Conservation (phyloP, 2,797 vertebrate species). For the Protonibea diacanthus region DNA sequence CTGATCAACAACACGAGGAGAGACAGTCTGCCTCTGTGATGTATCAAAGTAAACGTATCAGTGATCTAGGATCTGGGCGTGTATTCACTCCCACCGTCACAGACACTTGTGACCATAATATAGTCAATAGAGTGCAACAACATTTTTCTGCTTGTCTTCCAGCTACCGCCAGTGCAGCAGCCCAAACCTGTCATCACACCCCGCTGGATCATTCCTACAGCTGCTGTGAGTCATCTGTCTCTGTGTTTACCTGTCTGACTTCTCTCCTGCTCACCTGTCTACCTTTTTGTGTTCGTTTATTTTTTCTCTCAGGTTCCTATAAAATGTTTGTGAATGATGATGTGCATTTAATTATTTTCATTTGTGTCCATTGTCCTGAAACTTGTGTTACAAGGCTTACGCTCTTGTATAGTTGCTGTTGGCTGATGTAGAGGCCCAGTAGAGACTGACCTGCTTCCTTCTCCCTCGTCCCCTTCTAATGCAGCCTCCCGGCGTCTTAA, state of each 20-base stretch:
- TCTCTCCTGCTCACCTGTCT: not conserved
- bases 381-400: not conserved
- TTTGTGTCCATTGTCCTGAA: not conserved
- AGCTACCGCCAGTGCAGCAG: constrained; percentile 83
- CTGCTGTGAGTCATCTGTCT: constrained; percentile 77
- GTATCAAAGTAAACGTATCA: not conserved
- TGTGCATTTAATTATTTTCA: not conserved
- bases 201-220: constrained; percentile 93
- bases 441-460: constrained; percentile 63
- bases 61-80: not conserved
- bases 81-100: too few species aligned
- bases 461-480: constrained; percentile 52
- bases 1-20: not conserved
- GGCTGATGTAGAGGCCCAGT: constrained; percentile 35
- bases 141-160: constrained; percentile 26
- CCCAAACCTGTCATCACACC: constrained; percentile 88
- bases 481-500: constrained; percentile 85
- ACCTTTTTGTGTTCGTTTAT: not conserved
- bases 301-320: not conserved
- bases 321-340: not conserved
- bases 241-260: not conserved
- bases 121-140: not conserved
- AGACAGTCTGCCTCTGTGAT: not conserved
- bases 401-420: constrained; percentile 31
- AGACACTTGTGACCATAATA: too few species aligned